Conservation (phyloP, 2,113 vertebrate species). For the Zapornia atra region DNA sequence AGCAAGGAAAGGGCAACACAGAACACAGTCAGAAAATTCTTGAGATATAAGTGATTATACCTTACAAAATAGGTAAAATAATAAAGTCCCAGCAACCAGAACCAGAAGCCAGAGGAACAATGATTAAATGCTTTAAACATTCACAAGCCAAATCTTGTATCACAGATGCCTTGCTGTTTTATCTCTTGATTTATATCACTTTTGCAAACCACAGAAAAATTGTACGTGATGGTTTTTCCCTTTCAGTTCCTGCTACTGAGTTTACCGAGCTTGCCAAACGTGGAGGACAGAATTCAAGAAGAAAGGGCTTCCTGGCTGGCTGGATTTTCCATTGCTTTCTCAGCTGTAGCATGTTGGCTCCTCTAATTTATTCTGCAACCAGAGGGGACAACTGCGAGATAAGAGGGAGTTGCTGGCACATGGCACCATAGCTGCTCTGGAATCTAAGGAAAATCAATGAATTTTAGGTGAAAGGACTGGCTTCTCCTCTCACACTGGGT, state of each 20-base stretch:
- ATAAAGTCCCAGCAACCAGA: neutral
- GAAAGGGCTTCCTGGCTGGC: constrained; percentile 34
- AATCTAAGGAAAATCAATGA: neutral
- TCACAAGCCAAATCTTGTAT: neutral
- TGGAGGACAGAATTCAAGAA: constrained; percentile 17
- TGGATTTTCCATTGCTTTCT: constrained; percentile 61
- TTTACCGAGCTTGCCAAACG: constrained; percentile 15
- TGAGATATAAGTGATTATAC: neutral
- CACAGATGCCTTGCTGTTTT: neutral
- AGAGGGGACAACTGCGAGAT: neutral
- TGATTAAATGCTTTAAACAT: constrained; percentile 5
- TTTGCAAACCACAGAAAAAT: constrained; percentile 39
- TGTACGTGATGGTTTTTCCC: constrained; percentile 51
- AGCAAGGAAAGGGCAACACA: neutral
- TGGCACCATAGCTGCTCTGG: neutral
- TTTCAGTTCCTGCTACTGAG: constrained; percentile 17
- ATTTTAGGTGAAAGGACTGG: neutral
- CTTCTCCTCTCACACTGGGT: neutral
- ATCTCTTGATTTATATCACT: constrained; percentile 55
- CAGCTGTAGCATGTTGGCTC: neutral
- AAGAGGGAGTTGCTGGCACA: neutral
- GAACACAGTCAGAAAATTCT: neutral
- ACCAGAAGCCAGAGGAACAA: neutral
- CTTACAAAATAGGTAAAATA: neutral
- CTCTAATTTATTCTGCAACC: neutral